These are phyloP conservation scores for Rutilus rutilus DNA, from an alignment of 2,113 vertebrate genomes.

Conservation along the genomic window DNA sequence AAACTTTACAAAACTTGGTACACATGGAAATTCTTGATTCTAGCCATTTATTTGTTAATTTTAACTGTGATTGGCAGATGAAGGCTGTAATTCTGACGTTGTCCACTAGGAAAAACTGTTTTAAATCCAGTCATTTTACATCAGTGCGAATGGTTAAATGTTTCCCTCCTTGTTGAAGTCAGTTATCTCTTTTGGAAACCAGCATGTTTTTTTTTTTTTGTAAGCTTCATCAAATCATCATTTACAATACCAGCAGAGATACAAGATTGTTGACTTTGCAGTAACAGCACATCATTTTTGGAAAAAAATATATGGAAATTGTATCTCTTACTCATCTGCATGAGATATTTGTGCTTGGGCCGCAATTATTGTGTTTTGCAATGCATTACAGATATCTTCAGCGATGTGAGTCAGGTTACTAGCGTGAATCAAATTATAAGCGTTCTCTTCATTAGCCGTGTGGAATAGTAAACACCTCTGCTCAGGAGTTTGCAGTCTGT, in stretches of 20 bases:
- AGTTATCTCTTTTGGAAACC: background rate
- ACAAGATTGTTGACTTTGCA: background rate
- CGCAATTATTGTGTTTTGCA: slow-evolving; percentile 6
- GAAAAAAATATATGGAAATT: background rate
- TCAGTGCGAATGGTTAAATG: background rate
- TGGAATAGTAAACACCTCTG: background rate
- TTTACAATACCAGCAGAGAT: background rate
- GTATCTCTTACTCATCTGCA: background rate
- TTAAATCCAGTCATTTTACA: background rate
- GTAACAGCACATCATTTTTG: background rate
- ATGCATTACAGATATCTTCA: slow-evolving; percentile 1
- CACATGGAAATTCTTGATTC: background rate
- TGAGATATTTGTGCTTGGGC: background rate
- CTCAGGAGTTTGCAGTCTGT: slow-evolving; percentile 33
- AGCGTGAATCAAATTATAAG: background rate
- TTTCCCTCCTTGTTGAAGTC: background rate
- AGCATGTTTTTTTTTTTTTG: background rate
- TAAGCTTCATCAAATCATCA: background rate
- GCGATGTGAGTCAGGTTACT: background rate
- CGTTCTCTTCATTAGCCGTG: background rate
- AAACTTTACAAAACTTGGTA: too few species aligned
- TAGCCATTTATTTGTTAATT: background rate
- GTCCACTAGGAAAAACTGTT: background rate
- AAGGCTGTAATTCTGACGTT: background rate
- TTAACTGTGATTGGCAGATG: too few species aligned